phyloP scores from a whole-genome alignment of 2,797 vertebrate species.

The Carcharodon carcharias region DNA sequence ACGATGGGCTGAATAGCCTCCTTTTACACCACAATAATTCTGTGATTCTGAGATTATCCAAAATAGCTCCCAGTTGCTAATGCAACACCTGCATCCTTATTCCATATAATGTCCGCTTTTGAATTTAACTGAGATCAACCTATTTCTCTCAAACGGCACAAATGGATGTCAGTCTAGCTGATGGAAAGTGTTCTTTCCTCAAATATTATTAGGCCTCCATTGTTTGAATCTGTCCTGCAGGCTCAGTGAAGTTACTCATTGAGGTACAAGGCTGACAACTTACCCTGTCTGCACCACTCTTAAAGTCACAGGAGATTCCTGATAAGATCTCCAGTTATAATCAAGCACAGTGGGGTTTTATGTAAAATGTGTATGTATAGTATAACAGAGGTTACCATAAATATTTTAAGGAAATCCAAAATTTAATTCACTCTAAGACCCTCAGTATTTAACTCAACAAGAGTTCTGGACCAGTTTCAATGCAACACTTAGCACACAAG shows the following conservation, averaged over 20 bases:
- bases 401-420: conserved; percentile 10
- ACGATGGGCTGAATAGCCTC: too few relatives aligned
- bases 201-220: not conserved
- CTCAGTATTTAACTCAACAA: not conserved
- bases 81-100: not conserved
- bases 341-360: conserved; percentile 11
- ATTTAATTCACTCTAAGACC: not conserved
- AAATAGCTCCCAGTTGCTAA: not conserved
- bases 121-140: not conserved
- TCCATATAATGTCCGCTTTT: not conserved
- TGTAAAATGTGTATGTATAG: not conserved
- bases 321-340: conserved; percentile 7
- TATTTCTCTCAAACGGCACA: not conserved
- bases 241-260: not conserved
- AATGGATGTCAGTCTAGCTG: not conserved
- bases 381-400: not conserved
- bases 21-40: too few relatives aligned
- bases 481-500: conserved; percentile 20
- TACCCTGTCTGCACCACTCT: not conserved
- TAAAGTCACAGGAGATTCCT: not conserved
- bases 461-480: conserved; percentile 4
- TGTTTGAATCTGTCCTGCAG: not conserved
- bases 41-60: not conserved
- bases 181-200: not conserved
- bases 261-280: not conserved